Base-by-base conservation (phyloP, 1,140 invertebrate genomes). In the Dufourea novaeangliae region DNA sequence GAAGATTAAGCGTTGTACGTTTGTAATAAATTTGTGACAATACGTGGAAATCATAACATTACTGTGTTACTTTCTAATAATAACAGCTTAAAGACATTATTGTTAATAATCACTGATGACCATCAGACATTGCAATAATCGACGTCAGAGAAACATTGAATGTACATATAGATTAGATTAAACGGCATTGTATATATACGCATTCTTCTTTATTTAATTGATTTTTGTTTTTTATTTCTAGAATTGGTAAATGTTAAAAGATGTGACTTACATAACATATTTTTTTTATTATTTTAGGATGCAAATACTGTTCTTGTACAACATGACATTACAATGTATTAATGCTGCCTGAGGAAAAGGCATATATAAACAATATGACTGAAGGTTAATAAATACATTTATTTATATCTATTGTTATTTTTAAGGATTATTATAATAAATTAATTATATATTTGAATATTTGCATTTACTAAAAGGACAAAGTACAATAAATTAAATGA, bases 291-390 rank as follows among this genome's bases (percentile, higher is more conserved):
- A 46, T 85, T 86, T 66, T 62, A 68, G 83, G 50, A 54, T 59
- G 52, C 41, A 80, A 64, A 84, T 85, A 82, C 79, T 78, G 75
- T 88, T 82, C 87, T 66, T 54, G 41, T 57, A 64, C 62, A 62
- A 25, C 50, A 39, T 76, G 78, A 68, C 69, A 68, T 52, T 64
- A 70, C 29, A n/a, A 11, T 32, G 11, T 25, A 59, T 87, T 87
- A 81, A 92, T 92, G 90, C 79, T 89, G 79, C 86, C 87, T 77
- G 87, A 92, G 84, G 88, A 74, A 44, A 87, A 90, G 77, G 84
- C 85, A 77, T 90, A 88, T 64, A 80, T 90, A 77, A 84, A 88
- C 82, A 87, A 82, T 44, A 91, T 90, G 78, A 90, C 88, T 22
- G 90, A 92, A 90, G 92, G 92, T 92, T 69, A 59, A 69, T 78